Conservation (phyloP, 2,113 vertebrate species). For the Alouatta palliata region DNA sequence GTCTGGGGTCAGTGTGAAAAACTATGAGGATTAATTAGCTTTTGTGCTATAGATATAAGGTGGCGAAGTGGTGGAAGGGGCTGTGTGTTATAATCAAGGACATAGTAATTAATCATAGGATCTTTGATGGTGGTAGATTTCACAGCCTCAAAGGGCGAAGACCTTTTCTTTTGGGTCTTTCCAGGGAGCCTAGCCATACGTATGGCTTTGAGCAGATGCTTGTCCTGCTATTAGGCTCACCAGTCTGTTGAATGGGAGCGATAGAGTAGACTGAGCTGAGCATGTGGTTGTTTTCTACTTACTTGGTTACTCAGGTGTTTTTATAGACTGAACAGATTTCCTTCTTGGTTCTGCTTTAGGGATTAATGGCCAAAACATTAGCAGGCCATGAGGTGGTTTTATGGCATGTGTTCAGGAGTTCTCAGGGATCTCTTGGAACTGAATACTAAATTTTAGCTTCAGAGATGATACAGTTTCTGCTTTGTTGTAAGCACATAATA, state of each 20-base stretch:
- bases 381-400: background rate
- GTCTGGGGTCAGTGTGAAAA: background rate
- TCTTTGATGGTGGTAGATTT: background rate
- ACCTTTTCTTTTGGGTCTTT: background rate
- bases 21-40: rapidly evolving
- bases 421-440: background rate
- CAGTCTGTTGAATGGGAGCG: rapidly evolving
- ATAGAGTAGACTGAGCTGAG: rapidly evolving
- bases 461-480: background rate
- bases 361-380: background rate
- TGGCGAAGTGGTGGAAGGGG: background rate
- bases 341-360: background rate
- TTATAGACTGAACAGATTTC: background rate
- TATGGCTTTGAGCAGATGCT: rapidly evolving
- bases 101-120: background rate
- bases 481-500: background rate
- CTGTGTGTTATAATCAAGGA: background rate
- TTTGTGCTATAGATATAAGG: background rate
- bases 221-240: rapidly evolving
- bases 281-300: background rate
- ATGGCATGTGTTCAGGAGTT: background rate
- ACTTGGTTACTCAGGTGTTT: background rate
- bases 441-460: background rate
- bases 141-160: background rate
- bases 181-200: background rate